phyloP scores from a whole-genome alignment of 2,888 invertebrate species.

The Scaptomyza parva region DNA sequence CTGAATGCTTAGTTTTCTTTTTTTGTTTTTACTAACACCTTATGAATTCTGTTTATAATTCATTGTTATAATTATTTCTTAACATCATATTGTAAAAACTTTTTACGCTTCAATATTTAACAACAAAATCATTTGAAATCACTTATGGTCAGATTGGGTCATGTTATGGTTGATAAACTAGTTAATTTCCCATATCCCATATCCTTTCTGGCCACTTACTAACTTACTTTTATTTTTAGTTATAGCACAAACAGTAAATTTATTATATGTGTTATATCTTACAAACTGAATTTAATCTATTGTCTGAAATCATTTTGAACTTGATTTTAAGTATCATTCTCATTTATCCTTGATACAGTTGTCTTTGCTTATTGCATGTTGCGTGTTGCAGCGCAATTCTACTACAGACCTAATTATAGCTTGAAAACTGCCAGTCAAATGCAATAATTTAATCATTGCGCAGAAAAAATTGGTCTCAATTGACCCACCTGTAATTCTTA shows the following conservation, averaged over 20 bases:
- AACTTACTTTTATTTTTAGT: slow-evolving; percentile 4
- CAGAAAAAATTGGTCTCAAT: slow-evolving; percentile 31
- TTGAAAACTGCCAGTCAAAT: slow-evolving; percentile 30
- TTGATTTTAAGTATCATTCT: slow-evolving; percentile 11
- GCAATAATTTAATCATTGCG: slow-evolving; percentile 53
- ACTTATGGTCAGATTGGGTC: background rate
- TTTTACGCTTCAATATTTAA: background rate
- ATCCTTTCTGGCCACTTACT: too few relatives aligned
- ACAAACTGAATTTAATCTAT: slow-evolving; percentile 32
- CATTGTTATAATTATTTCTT: too few relatives aligned
- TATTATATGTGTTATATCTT: slow-evolving; percentile 24
- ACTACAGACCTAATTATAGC: slow-evolving; percentile 45
- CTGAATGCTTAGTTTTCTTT: too few relatives aligned
- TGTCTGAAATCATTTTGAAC: too few relatives aligned
- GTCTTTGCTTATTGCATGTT: slow-evolving; percentile 27
- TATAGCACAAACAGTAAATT: slow-evolving; percentile 14
- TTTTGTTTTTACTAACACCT: too few relatives aligned
- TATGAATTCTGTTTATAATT: too few relatives aligned
- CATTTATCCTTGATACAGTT: slow-evolving; percentile 34
- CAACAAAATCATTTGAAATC: background rate
- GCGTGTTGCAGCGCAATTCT: slow-evolving; percentile 16
- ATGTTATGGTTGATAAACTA: slow-evolving; percentile 64
- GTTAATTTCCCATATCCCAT: slow-evolving; percentile 44
- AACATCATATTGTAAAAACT: background rate
- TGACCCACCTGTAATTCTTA: slow-evolving; percentile 8